Percentiles rank a stretch among this genome's conserved stretches.
phyloP scores from a whole-genome alignment of 1,140 invertebrate genomes.

The Bathynomus jamesi region DNA sequence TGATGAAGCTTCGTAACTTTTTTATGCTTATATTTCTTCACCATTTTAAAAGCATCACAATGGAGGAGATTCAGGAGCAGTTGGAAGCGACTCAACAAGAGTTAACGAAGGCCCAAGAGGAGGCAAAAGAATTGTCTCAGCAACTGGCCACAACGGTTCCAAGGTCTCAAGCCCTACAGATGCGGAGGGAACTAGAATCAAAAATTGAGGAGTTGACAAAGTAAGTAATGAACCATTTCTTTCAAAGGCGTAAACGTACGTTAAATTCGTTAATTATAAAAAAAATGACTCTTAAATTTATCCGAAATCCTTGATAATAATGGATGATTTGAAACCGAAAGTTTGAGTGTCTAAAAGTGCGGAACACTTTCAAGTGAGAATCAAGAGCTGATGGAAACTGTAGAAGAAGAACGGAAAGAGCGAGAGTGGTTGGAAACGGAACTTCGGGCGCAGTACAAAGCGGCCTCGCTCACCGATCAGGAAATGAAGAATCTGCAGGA shows the following conservation, averaged over 20 bases:
- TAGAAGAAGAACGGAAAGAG: conserved; percentile 21
- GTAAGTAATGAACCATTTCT: not conserved
- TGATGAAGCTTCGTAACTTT: not conserved
- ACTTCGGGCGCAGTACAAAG: conserved; percentile 26
- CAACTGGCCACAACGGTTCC: conserved; percentile 26
- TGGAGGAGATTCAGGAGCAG: conserved; percentile 20
- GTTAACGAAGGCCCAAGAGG: conserved; percentile 5
- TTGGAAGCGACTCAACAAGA: conserved; percentile 12
- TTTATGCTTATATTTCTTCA: not conserved
- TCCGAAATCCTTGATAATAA: too few species aligned
- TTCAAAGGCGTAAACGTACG: too few species aligned
- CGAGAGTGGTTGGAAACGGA: conserved; percentile 26
- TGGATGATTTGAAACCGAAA: too few species aligned
- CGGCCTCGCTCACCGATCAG: conserved; percentile 14
- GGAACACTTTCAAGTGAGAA: too few species aligned
- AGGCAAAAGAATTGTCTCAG: conserved; percentile 13
- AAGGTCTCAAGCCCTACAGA: conserved; percentile 15
- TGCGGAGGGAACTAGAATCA: conserved; percentile 17
- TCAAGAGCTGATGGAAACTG: conserved; percentile 16
- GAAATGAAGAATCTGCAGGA: conserved; percentile 24
- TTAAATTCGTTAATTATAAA: too few species aligned
- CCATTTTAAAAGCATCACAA: conserved; percentile 16
- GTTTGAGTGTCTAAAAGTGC: too few species aligned
- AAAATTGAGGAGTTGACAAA: conserved; percentile 23
- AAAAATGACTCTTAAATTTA: too few species aligned